Evolutionary conservation across 2,888 invertebrate species (phyloP), one percentile per base, ranked within the genome.

Genomic region (Phasia obesa): DNA sequence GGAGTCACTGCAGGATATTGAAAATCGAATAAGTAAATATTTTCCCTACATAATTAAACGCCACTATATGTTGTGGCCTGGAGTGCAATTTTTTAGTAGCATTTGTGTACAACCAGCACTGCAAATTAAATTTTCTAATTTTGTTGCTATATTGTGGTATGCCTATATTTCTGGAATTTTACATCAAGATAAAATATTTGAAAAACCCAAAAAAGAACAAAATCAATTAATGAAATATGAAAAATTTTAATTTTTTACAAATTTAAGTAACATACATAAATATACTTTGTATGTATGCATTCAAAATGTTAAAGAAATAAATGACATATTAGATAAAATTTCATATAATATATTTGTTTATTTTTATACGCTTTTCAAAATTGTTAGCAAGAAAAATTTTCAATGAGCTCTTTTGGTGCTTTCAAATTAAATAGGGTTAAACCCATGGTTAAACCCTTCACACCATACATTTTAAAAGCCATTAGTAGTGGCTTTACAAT

Each of bases 41-140:
- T 69, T 55, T 55, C 55, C 69, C 2, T 55, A 23, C n/a, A 55
- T 69, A 21, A 55, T 69, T 17, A 53, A 27, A 55, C 38, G 25
- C 7, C 69, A 69, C 27, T 69, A 69, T 55, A 69, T 55, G 42
- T 42, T 69, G 7, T 69, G 69, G 69, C 69, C 69, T 25, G 42
- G 25, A 17, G 69, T 69, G 17, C 55, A 69, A 27, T 42, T 69
- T n/a, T 69, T 69, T 17, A 15, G 55, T 2, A 42, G 17, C 15
- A 2, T 55, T 1, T 69, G 53, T 27, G 55, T 55, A 69, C 42
- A 42, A 13, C 69, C 69, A 2, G 11, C 55, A 27, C 9, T 19
- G 17, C 55, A 55, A 55, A 11, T 42, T 42, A 3, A 11, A 19
- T 69, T 69, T 69, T 25, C 38, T 6, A 53, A 67, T 25, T n/a